Evolutionary conservation across 2,797 vertebrate genomes (phyloP).

Genomic region (Neosilurus hyrtlii): DNA sequence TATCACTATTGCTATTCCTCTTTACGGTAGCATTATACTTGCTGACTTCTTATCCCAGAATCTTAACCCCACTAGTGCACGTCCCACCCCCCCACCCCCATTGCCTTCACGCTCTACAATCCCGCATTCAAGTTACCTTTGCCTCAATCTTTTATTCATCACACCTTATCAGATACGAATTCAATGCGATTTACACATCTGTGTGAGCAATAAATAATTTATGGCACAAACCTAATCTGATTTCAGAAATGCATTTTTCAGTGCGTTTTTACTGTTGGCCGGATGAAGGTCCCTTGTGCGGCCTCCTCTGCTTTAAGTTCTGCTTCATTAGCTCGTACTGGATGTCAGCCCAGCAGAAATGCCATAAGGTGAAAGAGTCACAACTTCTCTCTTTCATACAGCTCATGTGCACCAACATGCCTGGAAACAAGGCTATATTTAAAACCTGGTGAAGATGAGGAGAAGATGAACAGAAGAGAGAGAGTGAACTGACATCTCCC

Average conservation of each 20-base stretch:
- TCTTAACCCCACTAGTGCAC: neutral
- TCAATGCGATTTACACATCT: slow-evolving; percentile 34
- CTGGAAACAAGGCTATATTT: slow-evolving; percentile 45
- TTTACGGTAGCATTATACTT: slow-evolving; percentile 1
- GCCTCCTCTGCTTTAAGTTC: slow-evolving; percentile 27
- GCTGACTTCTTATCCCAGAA: neutral
- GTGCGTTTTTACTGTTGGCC: slow-evolving; percentile 1
- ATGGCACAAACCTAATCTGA: slow-evolving; percentile 17
- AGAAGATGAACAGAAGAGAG: slow-evolving; percentile 1
- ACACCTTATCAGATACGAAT: slow-evolving; percentile 42
- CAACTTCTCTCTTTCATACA: slow-evolving; percentile 30
- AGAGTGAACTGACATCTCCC: slow-evolving; percentile 29
- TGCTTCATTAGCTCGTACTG: slow-evolving; percentile 36
- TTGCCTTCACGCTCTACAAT: neutral
- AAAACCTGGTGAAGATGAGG: slow-evolving; percentile 17
- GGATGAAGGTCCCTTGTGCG: neutral
- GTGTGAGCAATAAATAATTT: slow-evolving; percentile 34
- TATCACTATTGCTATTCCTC: neutral
- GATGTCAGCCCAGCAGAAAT: slow-evolving; percentile 34
- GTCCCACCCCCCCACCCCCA: neutral
- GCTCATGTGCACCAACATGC: slow-evolving; percentile 6
- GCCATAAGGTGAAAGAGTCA: slow-evolving; percentile 39
- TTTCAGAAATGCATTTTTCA: slow-evolving; percentile 32
- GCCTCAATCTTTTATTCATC: slow-evolving; percentile 44
- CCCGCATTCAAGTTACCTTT: neutral